Evolutionary conservation across 2,888 invertebrate species (phyloP).

Genomic region (Hirtodrosophila confusa): DNA sequence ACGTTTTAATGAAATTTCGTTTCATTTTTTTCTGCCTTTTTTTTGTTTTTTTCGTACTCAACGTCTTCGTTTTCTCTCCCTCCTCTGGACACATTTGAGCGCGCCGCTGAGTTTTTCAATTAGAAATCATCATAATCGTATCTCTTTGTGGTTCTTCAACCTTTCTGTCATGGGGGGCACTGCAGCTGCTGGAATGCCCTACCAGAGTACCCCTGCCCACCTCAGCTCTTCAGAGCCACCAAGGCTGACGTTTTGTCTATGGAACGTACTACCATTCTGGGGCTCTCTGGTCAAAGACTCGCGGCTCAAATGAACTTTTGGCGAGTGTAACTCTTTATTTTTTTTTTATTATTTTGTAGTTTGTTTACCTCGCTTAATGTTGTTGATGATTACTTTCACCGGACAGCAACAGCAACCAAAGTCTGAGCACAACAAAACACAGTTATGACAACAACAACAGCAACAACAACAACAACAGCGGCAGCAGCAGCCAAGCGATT

Average conservation of each 20-base stretch:
- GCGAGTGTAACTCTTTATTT: slow-evolving; percentile 64
- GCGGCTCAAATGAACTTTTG: slow-evolving; percentile 54
- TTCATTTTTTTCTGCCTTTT: slow-evolving; percentile 43
- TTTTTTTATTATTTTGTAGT: slow-evolving; percentile 48
- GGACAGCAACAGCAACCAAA: slow-evolving; percentile 68
- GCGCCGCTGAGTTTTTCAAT: slow-evolving; percentile 69
- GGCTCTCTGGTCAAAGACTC: slow-evolving; percentile 24
- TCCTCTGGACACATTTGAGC: slow-evolving; percentile 50
- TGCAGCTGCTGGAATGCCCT: slow-evolving; percentile 57
- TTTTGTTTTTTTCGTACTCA: slow-evolving; percentile 39
- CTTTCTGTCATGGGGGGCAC: slow-evolving; percentile 24
- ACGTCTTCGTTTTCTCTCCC: slow-evolving; percentile 52
- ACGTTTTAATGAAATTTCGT: slow-evolving; percentile 78
- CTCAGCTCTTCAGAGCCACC: no score
- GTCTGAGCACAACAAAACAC: slow-evolving; percentile 64
- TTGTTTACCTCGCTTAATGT: slow-evolving; percentile 67
- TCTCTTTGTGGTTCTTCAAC: slow-evolving; percentile 64
- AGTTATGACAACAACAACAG: slow-evolving; percentile 70
- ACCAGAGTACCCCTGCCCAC: slow-evolving; percentile 1
- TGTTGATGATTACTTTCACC: slow-evolving; percentile 76
- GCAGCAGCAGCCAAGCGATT: slow-evolving; percentile 43
- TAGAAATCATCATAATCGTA: slow-evolving; percentile 76
- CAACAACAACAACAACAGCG: slow-evolving; percentile 22
- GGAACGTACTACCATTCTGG: slow-evolving; percentile 28
- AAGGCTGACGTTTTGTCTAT: slow-evolving; percentile 37